phyloP scores from a whole-genome alignment of 2,113 vertebrate genomes.

The Machaerirhynchus nigripectus region DNA sequence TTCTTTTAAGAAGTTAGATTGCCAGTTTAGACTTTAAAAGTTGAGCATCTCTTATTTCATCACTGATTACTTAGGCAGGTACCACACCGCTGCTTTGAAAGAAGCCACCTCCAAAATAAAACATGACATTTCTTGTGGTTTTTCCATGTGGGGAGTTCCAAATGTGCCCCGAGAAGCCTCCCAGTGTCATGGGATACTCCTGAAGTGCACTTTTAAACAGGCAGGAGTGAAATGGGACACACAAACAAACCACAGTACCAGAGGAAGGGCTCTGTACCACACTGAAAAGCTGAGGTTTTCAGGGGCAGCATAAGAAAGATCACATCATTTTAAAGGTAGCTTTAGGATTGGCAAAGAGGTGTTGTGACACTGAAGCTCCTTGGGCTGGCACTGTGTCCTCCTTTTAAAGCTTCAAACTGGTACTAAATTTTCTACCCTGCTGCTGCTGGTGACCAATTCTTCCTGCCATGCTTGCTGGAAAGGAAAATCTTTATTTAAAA shows the following conservation, averaged over 20 bases:
- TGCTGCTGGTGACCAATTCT: not conserved
- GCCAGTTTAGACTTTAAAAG: not conserved
- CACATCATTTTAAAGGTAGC: not conserved
- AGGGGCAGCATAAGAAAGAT: not conserved
- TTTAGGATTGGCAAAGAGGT: not conserved
- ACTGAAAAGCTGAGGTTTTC: not conserved
- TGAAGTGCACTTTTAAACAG: not conserved
- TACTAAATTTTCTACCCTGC: not conserved
- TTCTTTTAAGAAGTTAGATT: not conserved
- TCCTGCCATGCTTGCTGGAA: not conserved
- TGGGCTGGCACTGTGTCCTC: not conserved
- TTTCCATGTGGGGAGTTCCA: not conserved
- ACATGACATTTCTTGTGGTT: not conserved
- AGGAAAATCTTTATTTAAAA: not conserved
- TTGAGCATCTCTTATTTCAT: not conserved
- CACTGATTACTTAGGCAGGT: not conserved
- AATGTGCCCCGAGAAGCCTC: accelerated
- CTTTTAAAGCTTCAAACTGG: not conserved
- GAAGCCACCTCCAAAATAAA: not conserved
- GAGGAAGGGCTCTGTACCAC: not conserved
- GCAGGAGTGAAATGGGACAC: not conserved
- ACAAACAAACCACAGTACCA: not conserved
- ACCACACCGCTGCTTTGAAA: not conserved
- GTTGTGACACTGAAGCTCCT: not conserved
- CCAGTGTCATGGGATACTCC: accelerated